These are phyloP conservation scores for Microcebus ravelobensis DNA, from an alignment of 2,113 vertebrate species.

Conservation along the genomic window DNA sequence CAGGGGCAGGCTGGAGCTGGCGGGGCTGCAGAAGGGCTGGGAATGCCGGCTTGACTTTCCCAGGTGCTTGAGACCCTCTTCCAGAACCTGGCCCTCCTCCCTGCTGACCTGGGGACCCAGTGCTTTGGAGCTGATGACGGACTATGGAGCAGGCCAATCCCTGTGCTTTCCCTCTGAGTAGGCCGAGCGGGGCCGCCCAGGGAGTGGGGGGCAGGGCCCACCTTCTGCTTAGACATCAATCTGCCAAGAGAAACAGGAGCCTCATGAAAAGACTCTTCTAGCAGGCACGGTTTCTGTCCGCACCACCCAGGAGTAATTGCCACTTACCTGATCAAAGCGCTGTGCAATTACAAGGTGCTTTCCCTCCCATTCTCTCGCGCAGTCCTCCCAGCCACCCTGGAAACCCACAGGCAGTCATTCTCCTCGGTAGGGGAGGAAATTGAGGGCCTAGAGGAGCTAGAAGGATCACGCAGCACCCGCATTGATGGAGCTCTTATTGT, in stretches of 20 bases:
- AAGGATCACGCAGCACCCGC: accelerated
- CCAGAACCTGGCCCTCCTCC: not conserved
- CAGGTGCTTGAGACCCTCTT: not conserved
- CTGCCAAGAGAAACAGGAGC: not conserved
- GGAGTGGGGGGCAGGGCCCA: not conserved
- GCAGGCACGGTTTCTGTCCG: not conserved
- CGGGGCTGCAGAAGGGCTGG: not conserved
- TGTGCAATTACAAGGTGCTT: not conserved
- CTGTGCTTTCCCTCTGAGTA: not conserved
- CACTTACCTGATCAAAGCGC: not conserved
- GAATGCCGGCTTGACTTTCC: not conserved
- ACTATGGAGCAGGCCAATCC: not conserved
- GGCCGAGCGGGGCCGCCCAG: not conserved
- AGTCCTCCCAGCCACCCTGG: not conserved
- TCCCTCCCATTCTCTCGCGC: not conserved
- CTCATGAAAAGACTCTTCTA: not conserved
- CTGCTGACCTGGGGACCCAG: not conserved
- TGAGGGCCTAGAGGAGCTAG: not conserved
- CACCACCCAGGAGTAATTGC: not conserved
- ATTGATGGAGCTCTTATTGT: not conserved
- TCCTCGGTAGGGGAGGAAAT: not conserved
- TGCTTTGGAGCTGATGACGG: not conserved
- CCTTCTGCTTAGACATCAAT: not conserved
- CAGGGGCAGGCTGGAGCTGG: not conserved
- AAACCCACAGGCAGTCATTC: not conserved